These are phyloP conservation scores for Tubulanus polymorphus DNA, from an alignment of 2,888 invertebrate species.

Conservation along the genomic window DNA sequence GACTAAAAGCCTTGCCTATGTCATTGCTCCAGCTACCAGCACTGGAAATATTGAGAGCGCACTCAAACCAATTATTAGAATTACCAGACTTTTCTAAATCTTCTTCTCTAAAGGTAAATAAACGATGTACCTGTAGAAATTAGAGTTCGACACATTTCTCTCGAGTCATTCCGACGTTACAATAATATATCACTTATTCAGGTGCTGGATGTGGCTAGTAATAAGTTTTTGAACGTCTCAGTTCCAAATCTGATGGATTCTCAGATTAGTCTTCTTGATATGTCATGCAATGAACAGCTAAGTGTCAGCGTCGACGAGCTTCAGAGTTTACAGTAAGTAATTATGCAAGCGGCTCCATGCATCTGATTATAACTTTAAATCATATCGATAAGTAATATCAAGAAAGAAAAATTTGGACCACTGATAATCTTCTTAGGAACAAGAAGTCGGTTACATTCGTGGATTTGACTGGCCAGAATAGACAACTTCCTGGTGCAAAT, in stretches of 20 bases:
- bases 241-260: conserved; percentile 50
- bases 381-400: too few relatives aligned
- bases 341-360: too few relatives aligned
- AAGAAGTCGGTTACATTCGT: conserved; percentile 51
- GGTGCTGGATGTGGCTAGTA: conserved; percentile 55
- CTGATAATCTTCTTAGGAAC: conserved; percentile 22
- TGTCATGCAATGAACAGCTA: conserved; percentile 53
- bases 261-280: conserved; percentile 53
- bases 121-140: too few relatives aligned
- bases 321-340: conserved; percentile 41
- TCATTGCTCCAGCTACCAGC: conserved; percentile 46
- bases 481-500: conserved; percentile 33
- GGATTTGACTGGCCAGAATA: conserved; percentile 51
- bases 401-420: too few relatives aligned
- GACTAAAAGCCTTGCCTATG: conserved; percentile 45
- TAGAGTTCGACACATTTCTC: not conserved
- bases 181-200: conserved; percentile 22
- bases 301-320: conserved; percentile 43
- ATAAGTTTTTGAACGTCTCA: conserved; percentile 50
- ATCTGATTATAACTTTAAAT: too few relatives aligned
- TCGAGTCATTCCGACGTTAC: not conserved
- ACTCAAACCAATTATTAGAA: conserved; percentile 52
- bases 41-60: conserved; percentile 51
- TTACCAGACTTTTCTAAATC: conserved; percentile 53
- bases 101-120: conserved; percentile 46